Base-by-base conservation (phyloP, 2,113 vertebrate species). In the Agelaius phoeniceus region DNA sequence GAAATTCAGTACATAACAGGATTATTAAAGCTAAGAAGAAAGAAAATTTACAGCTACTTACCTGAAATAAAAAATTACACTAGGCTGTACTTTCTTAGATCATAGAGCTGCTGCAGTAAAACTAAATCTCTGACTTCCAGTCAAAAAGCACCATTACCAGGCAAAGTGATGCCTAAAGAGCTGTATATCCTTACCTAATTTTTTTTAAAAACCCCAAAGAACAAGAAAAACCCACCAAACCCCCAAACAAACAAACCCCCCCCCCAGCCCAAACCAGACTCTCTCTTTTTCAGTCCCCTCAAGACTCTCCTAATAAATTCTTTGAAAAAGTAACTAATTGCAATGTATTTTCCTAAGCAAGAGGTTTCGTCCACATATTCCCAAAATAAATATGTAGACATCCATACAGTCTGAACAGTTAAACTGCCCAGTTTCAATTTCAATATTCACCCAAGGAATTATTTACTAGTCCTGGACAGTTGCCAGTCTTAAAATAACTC, bases 401-500 rank as follows among this genome's bases (percentile, higher is more conserved):
- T 35, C 51, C 75, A 92, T 17, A 49, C 23, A 58, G 43, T 72
- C 35, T 27, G 7, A 87, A 68, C 77, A 87, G 78, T 88, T 84
- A 72, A 91, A 77, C 16, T 75, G 35, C 46, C 69, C 73, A 84
- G 15, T 88, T 95, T 96, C 43, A 54, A 15, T 94, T 91, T 92
- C 93, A 93, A 5, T 61, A 88, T n/a, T 80, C 37, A 87, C 23
- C 15, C 54, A 33, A 76, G 35, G 26, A 83, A 84, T 69, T 91
- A 91, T 90, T 71, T 90, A 63, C 37, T 44, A 81, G 18, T 7
- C 26, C 35, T 58, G 75, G 49, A 92, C 30, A 73, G 18, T 13
- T 91, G 58, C 49, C 44, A 79, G 27, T 54, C 74, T 83, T 88
- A 74, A 75, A 96, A 87, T 62, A 75, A 90, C 85, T 93, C 98